Evolutionary conservation across 2,888 invertebrate genomes (phyloP).

Genomic region (Amphipyra tragopoginis): DNA sequence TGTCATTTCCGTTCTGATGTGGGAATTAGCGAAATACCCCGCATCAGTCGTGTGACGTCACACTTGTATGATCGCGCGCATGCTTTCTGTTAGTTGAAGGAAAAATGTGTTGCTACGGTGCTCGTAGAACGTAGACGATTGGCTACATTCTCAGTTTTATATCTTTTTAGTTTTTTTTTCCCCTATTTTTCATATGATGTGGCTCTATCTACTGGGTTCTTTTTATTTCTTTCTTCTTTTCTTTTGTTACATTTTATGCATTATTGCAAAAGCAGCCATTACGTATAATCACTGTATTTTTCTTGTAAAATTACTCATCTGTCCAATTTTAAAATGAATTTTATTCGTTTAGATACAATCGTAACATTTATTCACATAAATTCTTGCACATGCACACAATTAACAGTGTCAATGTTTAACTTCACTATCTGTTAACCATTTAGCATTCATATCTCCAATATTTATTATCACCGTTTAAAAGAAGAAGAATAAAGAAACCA

Average conservation of each 20-base stretch:
- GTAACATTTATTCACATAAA: slow-evolving; percentile 8
- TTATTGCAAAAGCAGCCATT: slow-evolving; percentile 4
- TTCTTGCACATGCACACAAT: slow-evolving; percentile 7
- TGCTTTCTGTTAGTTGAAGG: too few species aligned
- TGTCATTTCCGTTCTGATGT: slow-evolving; percentile 30
- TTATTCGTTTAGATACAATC: slow-evolving; percentile 5
- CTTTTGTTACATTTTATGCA: not conserved
- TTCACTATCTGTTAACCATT: slow-evolving; percentile 29
- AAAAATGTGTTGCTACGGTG: not conserved
- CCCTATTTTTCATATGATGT: too few species aligned
- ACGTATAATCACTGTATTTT: slow-evolving; percentile 11
- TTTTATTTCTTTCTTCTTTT: too few species aligned
- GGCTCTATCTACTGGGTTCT: too few species aligned
- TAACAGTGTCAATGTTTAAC: slow-evolving; percentile 28
- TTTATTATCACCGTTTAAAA: slow-evolving; percentile 41
- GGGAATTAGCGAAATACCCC: slow-evolving; percentile 18
- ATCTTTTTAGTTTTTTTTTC: too few species aligned
- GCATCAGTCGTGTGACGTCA: slow-evolving; percentile 1
- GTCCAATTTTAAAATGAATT: slow-evolving; percentile 7
- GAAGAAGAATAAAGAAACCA: slow-evolving; percentile 52
- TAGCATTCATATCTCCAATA: slow-evolving; percentile 40
- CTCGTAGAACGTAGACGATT: slow-evolving; percentile 7
- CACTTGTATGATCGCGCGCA: not conserved
- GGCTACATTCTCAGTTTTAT: too few species aligned
- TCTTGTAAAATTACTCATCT: slow-evolving; percentile 7